Percentiles rank a stretch among this genome's conserved stretches.
These are phyloP conservation scores for Nephrotoma flavescens DNA, from an alignment of 2,888 invertebrate genomes.

Conservation along the genomic window DNA sequence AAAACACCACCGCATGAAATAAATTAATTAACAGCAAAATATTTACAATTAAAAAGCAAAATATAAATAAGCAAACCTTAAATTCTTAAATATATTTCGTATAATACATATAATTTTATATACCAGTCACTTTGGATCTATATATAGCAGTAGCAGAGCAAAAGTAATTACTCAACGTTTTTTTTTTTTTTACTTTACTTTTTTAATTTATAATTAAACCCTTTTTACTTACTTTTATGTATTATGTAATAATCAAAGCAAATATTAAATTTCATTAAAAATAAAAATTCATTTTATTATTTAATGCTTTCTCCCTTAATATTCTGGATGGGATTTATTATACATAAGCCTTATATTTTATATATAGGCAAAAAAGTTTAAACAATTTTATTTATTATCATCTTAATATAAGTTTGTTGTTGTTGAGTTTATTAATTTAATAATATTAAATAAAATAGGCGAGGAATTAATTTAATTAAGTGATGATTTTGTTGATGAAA, in stretches of 20 bases:
- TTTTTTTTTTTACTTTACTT: neutral
- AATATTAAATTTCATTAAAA: neutral
- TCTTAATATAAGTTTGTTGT: neutral
- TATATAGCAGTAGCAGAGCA: neutral
- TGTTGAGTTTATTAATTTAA: neutral
- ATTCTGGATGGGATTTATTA: neutral
- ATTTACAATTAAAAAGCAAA: neutral
- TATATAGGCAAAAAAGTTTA: neutral
- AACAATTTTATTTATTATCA: neutral
- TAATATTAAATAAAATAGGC: neutral
- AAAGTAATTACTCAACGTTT: neutral
- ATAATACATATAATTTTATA: neutral
- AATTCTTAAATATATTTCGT: neutral
- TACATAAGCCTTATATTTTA: neutral
- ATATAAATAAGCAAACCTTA: neutral
- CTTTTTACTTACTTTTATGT: neutral
- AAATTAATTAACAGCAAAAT: neutral
- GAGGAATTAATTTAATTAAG: neutral
- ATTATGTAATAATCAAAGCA: neutral
- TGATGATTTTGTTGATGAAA: neutral
- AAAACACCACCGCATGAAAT: neutral
- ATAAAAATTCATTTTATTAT: neutral
- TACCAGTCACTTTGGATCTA: neutral
- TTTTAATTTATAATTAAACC: neutral
- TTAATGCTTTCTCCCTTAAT: neutral